Evolutionary conservation across 2,888 invertebrate genomes (phyloP).

Genomic region (Eilema depressum): DNA sequence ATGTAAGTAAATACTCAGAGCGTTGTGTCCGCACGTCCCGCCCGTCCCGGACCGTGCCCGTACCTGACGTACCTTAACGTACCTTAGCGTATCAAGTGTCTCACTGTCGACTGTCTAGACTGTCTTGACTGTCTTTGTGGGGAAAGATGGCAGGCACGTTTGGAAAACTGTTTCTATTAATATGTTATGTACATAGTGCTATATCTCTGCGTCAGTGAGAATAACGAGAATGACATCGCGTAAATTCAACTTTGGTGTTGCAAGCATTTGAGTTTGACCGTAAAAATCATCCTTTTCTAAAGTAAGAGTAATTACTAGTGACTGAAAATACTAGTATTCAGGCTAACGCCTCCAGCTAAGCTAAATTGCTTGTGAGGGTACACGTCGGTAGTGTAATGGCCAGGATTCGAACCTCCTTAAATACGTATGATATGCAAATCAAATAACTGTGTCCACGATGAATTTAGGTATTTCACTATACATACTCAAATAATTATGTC

Average conservation of each 20-base stretch:
- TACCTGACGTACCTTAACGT: conserved; percentile 12
- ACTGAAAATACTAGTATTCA: too few species aligned
- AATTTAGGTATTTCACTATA: too few species aligned
- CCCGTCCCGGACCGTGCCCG: conserved; percentile 3
- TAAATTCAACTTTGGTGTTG: neutral
- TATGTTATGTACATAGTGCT: neutral
- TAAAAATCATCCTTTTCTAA: neutral
- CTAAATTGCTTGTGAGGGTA: too few species aligned
- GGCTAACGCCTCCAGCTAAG: too few species aligned
- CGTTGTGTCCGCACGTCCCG: conserved; percentile 63
- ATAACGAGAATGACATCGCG: neutral
- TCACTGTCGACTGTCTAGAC: neutral
- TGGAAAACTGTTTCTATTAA: conserved; percentile 5
- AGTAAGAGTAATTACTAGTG: too few species aligned
- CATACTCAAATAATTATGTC: too few species aligned
- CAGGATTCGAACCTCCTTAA: too few species aligned
- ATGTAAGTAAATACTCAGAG: conserved; percentile 75
- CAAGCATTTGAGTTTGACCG: neutral
- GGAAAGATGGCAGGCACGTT: conserved; percentile 28
- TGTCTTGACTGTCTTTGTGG: neutral
- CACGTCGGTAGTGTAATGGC: too few species aligned
- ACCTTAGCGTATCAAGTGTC: conserved; percentile 7
- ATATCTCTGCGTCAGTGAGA: neutral
- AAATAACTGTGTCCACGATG: too few species aligned
- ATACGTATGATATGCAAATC: too few species aligned